Conservation (phyloP, 2,797 vertebrate species). For the Acanthis flammea region DNA sequence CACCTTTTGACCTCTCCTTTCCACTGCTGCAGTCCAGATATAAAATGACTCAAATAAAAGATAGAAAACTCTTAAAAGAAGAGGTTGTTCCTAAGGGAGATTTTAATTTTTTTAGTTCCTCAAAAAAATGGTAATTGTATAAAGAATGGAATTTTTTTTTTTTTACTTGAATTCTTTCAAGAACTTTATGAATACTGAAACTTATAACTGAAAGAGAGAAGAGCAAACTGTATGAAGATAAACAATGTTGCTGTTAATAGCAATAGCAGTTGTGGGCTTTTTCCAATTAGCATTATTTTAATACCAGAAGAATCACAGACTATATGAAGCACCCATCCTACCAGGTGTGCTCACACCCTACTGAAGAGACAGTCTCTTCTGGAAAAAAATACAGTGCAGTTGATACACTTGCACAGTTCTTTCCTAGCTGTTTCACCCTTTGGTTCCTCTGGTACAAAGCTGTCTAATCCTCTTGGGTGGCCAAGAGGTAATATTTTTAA, state of each 20-base stretch:
- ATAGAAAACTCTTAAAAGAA: background rate
- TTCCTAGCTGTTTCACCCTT: background rate
- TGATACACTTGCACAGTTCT: background rate
- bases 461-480: background rate
- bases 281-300: background rate
- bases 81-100: background rate
- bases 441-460: background rate
- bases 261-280: background rate
- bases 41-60: constrained; percentile 18
- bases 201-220: background rate
- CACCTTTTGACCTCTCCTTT: constrained; percentile 57
- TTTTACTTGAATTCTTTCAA: background rate
- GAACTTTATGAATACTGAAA: background rate
- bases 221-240: background rate
- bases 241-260: background rate
- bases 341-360: background rate
- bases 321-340: background rate
- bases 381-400: background rate
- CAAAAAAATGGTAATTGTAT: background rate
- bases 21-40: background rate
- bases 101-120: background rate
- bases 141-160: background rate
- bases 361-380: background rate
- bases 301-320: background rate
- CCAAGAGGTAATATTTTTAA: background rate